Evolutionary conservation across 2,113 vertebrate genomes (phyloP).

Genomic region (Ceratotherium simum): DNA sequence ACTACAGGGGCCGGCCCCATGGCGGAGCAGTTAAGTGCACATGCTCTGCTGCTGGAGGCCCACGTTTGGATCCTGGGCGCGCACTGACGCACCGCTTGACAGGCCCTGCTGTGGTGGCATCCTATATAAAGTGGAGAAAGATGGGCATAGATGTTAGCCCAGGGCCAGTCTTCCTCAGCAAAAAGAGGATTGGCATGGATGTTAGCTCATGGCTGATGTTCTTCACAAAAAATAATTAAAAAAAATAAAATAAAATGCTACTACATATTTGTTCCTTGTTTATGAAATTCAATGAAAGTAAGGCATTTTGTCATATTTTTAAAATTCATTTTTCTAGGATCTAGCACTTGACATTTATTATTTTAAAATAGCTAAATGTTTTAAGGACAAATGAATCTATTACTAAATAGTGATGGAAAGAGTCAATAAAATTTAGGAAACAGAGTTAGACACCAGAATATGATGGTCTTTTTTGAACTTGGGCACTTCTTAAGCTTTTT

Average conservation of each 20-base stretch:
- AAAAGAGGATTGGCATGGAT: too few relatives aligned
- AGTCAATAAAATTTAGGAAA: not conserved
- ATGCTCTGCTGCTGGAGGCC: too few relatives aligned
- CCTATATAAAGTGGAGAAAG: too few relatives aligned
- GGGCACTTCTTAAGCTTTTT: not conserved
- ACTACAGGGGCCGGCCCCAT: too few relatives aligned
- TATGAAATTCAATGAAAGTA: not conserved
- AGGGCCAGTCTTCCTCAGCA: too few relatives aligned
- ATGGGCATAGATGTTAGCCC: too few relatives aligned
- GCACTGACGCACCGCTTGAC: too few relatives aligned
- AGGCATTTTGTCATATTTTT: not conserved
- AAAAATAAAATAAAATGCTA: not conserved
- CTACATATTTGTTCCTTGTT: not conserved
- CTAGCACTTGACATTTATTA: not conserved
- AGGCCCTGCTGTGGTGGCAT: too few relatives aligned
- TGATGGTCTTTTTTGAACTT: not conserved
- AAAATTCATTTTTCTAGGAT: not conserved
- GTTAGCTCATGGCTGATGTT: too few relatives aligned
- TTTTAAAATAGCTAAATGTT: not conserved
- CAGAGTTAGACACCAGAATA: not conserved
- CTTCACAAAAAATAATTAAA: too few relatives aligned
- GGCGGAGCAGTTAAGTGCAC: too few relatives aligned
- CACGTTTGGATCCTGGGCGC: too few relatives aligned
- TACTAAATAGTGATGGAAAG: not conserved
- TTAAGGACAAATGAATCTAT: not conserved